phyloP scores from a whole-genome alignment of 2,113 vertebrate genomes.

The Spheniscus mendiculus region DNA sequence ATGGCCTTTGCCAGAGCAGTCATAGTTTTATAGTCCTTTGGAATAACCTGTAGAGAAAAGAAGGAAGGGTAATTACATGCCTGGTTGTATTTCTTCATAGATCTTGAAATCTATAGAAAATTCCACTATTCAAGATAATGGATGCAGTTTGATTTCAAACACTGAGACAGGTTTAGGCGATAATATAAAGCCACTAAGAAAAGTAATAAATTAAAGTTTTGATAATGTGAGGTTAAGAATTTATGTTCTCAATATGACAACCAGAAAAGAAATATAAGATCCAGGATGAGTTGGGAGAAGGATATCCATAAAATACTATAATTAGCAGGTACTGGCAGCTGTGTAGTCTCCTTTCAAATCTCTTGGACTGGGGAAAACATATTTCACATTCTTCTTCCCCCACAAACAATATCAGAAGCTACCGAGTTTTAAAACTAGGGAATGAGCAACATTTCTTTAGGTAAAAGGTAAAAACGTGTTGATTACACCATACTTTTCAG shows the following conservation, averaged over 20 bases:
- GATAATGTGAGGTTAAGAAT: not conserved
- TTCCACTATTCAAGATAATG: not conserved
- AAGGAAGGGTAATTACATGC: not conserved
- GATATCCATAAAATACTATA: not conserved
- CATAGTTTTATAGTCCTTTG: slow-evolving; percentile 99
- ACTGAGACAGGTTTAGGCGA: not conserved
- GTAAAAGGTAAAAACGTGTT: not conserved
- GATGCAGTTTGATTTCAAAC: not conserved
- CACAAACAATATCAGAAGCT: not conserved
- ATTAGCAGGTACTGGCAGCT: not conserved
- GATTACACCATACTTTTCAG: not conserved
- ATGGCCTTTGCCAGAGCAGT: slow-evolving; percentile 96
- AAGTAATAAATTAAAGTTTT: not conserved
- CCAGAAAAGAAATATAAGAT: not conserved
- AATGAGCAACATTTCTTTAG: not conserved
- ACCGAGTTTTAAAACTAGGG: not conserved
- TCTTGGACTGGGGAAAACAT: not conserved
- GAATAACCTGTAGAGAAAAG: slow-evolving; percentile 86
- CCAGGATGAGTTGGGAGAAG: not conserved
- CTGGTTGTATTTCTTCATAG: not conserved
- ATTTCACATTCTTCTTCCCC: not conserved
- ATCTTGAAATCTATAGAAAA: not conserved
- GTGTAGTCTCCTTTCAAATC: not conserved
- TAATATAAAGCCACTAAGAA: not conserved
- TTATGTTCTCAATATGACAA: not conserved